Evolutionary conservation across 35 echinoderm and acorn worm genomes (phyloP), one percentile per base, ranked within the genome.

Genomic region (Apostichopus japonicus): DNA sequence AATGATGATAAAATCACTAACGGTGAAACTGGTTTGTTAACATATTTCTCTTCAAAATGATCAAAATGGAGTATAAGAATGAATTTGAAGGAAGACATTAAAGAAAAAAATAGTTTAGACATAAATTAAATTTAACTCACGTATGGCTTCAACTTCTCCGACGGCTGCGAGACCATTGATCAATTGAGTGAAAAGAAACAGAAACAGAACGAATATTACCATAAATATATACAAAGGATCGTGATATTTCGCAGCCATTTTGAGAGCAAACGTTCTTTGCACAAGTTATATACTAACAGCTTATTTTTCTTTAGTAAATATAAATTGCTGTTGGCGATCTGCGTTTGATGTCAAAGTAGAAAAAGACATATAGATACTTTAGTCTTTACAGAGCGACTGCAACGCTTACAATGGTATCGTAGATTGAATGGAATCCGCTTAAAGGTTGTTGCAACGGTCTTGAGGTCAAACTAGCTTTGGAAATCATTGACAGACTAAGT

Each of bases 201-300:
- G 52, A 80, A 53, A 6, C 4, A 80, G 25, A 24, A 80, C 78
- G 51, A 80, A 80, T 6, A 80, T 14, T 5, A 44, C 2, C 52
- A 80, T 27, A 80, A 80, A 51, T 13, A 80, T 80, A 80, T 80
- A 80, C 6, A 80, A 53, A 24, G 78, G 78, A 17, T 65, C 62
- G 17, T 65, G 62, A 2, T 65, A 17, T 8, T 65, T 65, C 10
- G 62, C 3, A 0, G 62, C 62, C 62, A 65, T 65, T 65, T 65
- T 65, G 62, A 65, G 7, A 65, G 1, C 10, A 65, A 65, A 8
- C 1, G 17, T 17, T 65, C 1, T 65, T 13, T 65, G 2, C 10
- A 65, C 6, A 65, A 65, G 0, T 25, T 25, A 25, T 25, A 25
- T 25, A 25, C 25, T 25, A 25, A 25, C 25, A 25, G 25, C 25